A percentile compares a stretch with the other conserved stretches of the same genome.
Conservation (phyloP, 1,140 invertebrate species). For the Brachionus paranguensis region DNA sequence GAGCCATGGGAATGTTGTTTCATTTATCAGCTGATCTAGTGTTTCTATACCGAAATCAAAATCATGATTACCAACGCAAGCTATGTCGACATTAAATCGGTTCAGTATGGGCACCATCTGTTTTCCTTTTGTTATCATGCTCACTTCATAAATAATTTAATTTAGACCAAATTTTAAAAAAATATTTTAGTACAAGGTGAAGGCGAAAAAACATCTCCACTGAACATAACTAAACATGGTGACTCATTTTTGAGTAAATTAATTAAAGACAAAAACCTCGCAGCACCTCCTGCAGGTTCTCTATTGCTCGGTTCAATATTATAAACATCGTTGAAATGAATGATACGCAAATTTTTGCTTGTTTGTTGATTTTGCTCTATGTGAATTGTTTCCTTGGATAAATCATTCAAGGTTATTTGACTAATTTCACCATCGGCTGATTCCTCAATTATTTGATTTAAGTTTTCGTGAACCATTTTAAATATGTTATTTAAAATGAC, state of each 20-base stretch:
- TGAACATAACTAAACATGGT: conserved; percentile 76
- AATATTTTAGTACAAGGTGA: conserved; percentile 69
- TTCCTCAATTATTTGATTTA: conserved; percentile 5
- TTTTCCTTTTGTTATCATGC: conserved; percentile 80
- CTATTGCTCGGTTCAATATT: conserved; percentile 70
- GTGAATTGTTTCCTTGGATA: not conserved
- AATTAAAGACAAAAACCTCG: conserved; percentile 72
- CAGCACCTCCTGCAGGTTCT: conserved; percentile 71
- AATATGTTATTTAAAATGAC: not conserved
- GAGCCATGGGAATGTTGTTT: conserved; percentile 80
- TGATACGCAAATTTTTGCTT: conserved; percentile 9
- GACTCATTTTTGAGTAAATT: conserved; percentile 63
- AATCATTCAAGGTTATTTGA: not conserved
- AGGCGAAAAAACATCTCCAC: conserved; percentile 79
- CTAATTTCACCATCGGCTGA: not conserved
- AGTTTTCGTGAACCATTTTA: not conserved
- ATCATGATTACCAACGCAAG: conserved; percentile 85
- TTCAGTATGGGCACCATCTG: conserved; percentile 85
- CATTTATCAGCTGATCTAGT: conserved; percentile 65
- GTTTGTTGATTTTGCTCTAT: not conserved
- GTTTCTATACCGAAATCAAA: conserved; percentile 87
- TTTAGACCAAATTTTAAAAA: not conserved
- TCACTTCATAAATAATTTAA: conserved; percentile 63
- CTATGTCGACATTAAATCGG: conserved; percentile 70
- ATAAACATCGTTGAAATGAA: conserved; percentile 86